Base-by-base conservation (phyloP, 2,113 vertebrate genomes). In the Pedionomus torquatus region DNA sequence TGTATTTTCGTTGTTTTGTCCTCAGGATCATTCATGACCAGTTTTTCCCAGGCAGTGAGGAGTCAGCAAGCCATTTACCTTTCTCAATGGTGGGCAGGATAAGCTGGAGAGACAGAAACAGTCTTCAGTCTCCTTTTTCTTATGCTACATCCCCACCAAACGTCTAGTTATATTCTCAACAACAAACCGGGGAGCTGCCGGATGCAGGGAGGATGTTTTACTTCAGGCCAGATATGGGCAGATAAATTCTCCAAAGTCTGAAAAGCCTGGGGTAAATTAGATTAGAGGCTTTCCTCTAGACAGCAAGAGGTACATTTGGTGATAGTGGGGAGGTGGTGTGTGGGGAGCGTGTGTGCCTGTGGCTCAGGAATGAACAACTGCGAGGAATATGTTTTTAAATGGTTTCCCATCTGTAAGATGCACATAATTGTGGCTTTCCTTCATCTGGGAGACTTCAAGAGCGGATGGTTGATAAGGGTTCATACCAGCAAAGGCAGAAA, bases 1-100 rank as follows among this genome's bases (percentile, higher is more conserved):
- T 69, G 24, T 41, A 35, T 46, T 68, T n/a, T 35, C 20, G 31
- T 10, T 3, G 0, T 72, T 28, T 4, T 23, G 8, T n/a, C 33
- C 60, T 69, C 2, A 52, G 46, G 60, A 35, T n/a, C 16, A 43
- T 91, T 71, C 49, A 61, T n/a, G 1, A 4, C 57, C 0, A 1
- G 0, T 25, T 83, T 69, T 49, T 41, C 55, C 20, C 0, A 0
- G 17, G 17, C 9, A 39, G 30, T 0, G 3, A 74, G 23, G 63
- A 41, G 43, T 13, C 15, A 51, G 46, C n/a, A 37, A 71, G 41
- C 11, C 46, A 20, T 5, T 2, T 2, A 14, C 82, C 15, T 89
- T 55, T 44, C 78, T 85, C 5, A 3, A 69, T 1, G 3, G 23
- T 20, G 48, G 39, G 13, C 64, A 48, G 28, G 28, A 83, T 58